Conservation (phyloP, 2,888 invertebrate genomes). For the Octonoba sinensis region DNA sequence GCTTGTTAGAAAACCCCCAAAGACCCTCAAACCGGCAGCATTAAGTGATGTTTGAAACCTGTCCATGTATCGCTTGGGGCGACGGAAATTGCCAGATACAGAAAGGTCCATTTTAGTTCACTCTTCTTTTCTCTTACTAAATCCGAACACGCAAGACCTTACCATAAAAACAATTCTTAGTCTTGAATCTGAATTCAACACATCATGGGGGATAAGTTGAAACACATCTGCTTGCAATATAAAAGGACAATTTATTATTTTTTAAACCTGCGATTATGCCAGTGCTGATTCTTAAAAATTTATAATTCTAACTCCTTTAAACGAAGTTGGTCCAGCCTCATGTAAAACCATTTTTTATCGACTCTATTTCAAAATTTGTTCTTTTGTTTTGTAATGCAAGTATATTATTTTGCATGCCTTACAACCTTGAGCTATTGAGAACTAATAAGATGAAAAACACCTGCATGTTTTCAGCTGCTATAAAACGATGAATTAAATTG, state of each 20-base stretch:
- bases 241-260: constrained; percentile 32
- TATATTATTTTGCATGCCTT: no score
- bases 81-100: constrained; percentile 51
- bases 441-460: no score
- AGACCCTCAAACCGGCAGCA: background rate
- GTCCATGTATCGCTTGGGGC: constrained; percentile 30
- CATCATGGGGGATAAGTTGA: constrained; percentile 6
- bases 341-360: no score
- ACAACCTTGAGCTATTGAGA: no score
- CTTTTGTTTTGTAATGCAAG: no score
- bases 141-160: constrained; percentile 46
- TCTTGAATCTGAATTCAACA: background rate
- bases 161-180: constrained; percentile 24
- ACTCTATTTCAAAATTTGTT: no score
- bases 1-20: constrained; percentile 16
- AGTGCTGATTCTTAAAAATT: no score
- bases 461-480: no score
- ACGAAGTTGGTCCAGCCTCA: no score
- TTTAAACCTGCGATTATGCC: background rate
- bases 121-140: constrained; percentile 19
- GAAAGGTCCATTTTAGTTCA: background rate
- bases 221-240: constrained; percentile 34
- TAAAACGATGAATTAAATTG: no score
- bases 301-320: no score
- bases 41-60: constrained; percentile 19